Evolutionary conservation across 2,888 invertebrate genomes (phyloP).

Genomic region (Hypsopygia costalis): DNA sequence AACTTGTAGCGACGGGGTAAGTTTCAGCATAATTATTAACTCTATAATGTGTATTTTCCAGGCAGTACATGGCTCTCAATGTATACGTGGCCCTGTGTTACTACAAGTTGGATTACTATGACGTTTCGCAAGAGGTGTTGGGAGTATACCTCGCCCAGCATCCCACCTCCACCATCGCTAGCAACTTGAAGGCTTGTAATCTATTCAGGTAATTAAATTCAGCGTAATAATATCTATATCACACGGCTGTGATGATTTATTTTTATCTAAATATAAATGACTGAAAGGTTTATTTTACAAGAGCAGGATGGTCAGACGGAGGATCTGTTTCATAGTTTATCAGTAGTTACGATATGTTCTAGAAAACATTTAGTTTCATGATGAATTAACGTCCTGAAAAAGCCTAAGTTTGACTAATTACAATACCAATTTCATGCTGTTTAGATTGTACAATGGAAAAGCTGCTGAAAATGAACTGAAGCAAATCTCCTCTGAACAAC

Average conservation of each 20-base stretch:
- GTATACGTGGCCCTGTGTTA: constrained; percentile 98
- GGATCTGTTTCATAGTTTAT: too few species aligned
- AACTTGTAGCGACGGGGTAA: too few species aligned
- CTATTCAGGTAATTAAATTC: constrained; percentile 65
- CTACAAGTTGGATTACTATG: constrained; percentile 99
- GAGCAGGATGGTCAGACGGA: too few species aligned
- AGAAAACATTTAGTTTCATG: too few species aligned
- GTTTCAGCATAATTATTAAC: too few species aligned
- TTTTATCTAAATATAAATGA: too few species aligned
- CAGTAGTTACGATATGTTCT: too few species aligned
- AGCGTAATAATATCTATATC: background rate
- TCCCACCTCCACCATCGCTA: constrained; percentile 96
- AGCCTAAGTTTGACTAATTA: too few species aligned
- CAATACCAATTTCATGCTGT: background rate
- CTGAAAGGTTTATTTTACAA: too few species aligned
- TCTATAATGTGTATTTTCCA: background rate
- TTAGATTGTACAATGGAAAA: constrained; percentile 94
- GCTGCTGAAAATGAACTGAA: constrained; percentile 96
- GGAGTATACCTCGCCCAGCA: constrained; percentile 95
- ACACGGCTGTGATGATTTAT: too few species aligned
- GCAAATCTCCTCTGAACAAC: constrained; percentile 87
- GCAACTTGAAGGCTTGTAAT: constrained; percentile 92
- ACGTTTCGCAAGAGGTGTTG: constrained; percentile 98
- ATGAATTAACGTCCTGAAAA: too few species aligned
- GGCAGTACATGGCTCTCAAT: constrained; percentile 91